phyloP scores from a whole-genome alignment of 2,797 vertebrate species.

The Poecilia wingei region DNA sequence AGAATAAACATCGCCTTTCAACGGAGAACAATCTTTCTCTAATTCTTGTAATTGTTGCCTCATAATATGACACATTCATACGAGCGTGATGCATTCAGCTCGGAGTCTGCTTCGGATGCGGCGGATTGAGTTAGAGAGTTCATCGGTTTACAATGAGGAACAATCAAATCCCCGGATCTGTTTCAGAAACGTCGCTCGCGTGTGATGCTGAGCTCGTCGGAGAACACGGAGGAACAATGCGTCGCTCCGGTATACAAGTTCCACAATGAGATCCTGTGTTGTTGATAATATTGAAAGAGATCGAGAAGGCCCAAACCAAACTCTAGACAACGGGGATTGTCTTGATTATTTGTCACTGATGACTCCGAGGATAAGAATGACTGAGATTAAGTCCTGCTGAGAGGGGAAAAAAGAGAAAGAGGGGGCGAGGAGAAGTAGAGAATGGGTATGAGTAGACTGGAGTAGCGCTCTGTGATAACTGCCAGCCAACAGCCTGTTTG shows the following conservation, averaged over 20 bases:
- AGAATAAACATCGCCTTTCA: conserved; percentile 41
- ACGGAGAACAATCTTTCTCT: conserved; percentile 59
- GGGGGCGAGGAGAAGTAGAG: conserved; percentile 56
- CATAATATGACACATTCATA: conserved; percentile 68
- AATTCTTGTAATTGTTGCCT: conserved; percentile 77
- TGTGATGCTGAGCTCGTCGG: conserved; percentile 57
- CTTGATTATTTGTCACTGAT: conserved; percentile 70
- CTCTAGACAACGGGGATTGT: conserved; percentile 74
- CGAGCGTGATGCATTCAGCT: conserved; percentile 50
- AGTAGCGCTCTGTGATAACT: conserved; percentile 68
- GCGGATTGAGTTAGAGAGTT: conserved; percentile 62
- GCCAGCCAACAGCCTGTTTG: conserved; percentile 80
- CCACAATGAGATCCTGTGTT: conserved; percentile 65
- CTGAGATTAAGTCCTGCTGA: conserved; percentile 71
- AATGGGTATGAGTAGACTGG: conserved; percentile 67
- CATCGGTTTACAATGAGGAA: conserved; percentile 66
- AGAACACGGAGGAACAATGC: conserved; percentile 64
- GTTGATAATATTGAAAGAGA: conserved; percentile 52
- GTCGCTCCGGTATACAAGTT: conserved; percentile 59
- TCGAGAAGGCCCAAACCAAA: conserved; percentile 44
- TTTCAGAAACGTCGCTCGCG: conserved; percentile 64
- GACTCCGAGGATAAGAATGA: conserved; percentile 65
- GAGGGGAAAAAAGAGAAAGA: conserved; percentile 21
- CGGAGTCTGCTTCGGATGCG: conserved; percentile 37
- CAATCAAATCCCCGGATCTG: conserved; percentile 63